phyloP scores from a whole-genome alignment of 2,888 invertebrate species.

The Apeira syringaria region DNA sequence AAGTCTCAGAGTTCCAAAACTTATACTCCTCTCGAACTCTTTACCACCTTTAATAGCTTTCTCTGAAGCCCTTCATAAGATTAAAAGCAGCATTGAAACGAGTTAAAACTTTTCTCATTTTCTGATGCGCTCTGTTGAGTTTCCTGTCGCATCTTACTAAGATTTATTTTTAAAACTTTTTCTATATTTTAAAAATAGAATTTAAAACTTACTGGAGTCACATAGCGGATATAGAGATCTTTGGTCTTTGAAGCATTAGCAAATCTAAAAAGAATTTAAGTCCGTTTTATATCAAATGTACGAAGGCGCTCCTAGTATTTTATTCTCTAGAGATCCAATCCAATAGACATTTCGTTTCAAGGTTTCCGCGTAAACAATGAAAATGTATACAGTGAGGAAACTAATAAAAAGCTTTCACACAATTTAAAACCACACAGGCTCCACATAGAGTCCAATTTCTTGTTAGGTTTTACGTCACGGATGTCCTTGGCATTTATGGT shows the following conservation, averaged over 20 bases:
- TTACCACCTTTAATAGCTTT: background rate
- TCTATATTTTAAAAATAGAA: too few species aligned
- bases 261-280: too few species aligned
- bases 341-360: slow-evolving; percentile 5
- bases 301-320: too few species aligned
- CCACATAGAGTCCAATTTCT: slow-evolving; percentile 1
- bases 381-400: background rate
- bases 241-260: too few species aligned
- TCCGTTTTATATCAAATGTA: too few species aligned
- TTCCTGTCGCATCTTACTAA: slow-evolving; percentile 7
- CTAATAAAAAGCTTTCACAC: background rate
- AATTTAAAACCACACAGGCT: background rate
- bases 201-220: too few species aligned
- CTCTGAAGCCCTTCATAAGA: slow-evolving; percentile 14
- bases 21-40: too few species aligned
- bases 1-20: background rate
- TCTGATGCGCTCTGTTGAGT: slow-evolving; percentile 13
- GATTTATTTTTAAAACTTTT: too few species aligned
- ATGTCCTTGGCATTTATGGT: slow-evolving; percentile 24
- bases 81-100: slow-evolving; percentile 21
- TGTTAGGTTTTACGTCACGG: background rate
- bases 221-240: too few species aligned
- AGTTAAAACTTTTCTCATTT: slow-evolving; percentile 28
- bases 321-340: slow-evolving; percentile 5
- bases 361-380: slow-evolving; percentile 1